Conservation (phyloP, 2,113 vertebrate genomes). For the Labrus mixtus region DNA sequence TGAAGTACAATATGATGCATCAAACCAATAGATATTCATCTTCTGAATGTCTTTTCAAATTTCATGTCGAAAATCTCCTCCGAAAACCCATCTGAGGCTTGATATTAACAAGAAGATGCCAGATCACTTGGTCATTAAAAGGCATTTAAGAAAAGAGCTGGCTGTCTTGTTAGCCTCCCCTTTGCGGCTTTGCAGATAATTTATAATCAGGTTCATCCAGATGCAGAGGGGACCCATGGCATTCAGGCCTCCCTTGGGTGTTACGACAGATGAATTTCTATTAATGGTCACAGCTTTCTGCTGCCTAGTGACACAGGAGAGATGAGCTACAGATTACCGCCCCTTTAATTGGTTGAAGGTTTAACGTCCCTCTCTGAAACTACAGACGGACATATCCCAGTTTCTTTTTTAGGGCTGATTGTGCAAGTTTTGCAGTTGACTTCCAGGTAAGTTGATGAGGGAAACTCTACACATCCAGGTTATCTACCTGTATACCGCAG, state of each 20-base stretch:
- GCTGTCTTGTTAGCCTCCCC: slow-evolving; percentile 15
- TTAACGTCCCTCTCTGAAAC: not conserved
- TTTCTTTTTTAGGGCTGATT: slow-evolving; percentile 3
- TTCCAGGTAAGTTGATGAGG: not conserved
- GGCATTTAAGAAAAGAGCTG: slow-evolving; percentile 18
- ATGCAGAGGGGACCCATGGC: slow-evolving; percentile 26
- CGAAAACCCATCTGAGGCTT: no score
- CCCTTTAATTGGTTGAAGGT: slow-evolving; percentile 50
- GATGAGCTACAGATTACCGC: slow-evolving; percentile 45
- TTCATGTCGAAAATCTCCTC: no score
- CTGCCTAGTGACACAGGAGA: slow-evolving; percentile 53
- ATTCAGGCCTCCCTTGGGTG: slow-evolving; percentile 33
- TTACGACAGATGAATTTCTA: slow-evolving; percentile 44
- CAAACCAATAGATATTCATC: no score
- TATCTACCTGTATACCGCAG: slow-evolving; percentile 17
- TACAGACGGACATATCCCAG: not conserved
- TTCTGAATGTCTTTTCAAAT: no score
- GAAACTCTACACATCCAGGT: not conserved
- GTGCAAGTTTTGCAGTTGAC: not conserved
- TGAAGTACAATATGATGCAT: no score
- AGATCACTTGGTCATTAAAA: slow-evolving; percentile 3
- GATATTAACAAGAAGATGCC: not conserved
- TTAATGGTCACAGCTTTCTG: slow-evolving; percentile 43
- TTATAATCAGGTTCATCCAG: slow-evolving; percentile 46
- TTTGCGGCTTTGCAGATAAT: slow-evolving; percentile 37